These are phyloP conservation scores for Origma solitaria DNA, from an alignment of 2,113 vertebrate species.

Conservation along the genomic window DNA sequence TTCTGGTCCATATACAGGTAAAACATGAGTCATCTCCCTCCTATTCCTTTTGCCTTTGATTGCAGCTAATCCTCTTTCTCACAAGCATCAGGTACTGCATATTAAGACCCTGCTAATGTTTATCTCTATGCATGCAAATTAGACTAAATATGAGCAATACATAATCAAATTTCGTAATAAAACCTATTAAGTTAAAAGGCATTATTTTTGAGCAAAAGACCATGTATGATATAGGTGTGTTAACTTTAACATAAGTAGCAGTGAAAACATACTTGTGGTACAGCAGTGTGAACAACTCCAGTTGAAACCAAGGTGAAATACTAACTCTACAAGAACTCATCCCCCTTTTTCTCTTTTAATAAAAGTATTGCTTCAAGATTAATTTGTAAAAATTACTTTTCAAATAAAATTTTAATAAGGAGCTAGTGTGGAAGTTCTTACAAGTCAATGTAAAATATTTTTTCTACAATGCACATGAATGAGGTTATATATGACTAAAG, in stretches of 20 bases:
- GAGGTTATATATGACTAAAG: neutral
- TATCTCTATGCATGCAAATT: neutral
- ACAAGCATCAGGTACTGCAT: neutral
- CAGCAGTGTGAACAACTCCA: neutral
- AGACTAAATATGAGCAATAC: neutral
- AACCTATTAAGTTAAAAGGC: neutral
- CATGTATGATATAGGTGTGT: rapidly evolving
- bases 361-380: neutral
- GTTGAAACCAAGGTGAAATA: neutral
- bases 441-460: neutral
- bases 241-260: neutral
- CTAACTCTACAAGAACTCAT: neutral
- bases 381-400: neutral
- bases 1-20: neutral
- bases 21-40: neutral
- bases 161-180: neutral
- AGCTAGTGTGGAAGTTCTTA: neutral
- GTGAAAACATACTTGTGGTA: neutral
- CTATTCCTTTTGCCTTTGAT: neutral
- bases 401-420: neutral
- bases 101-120: neutral
- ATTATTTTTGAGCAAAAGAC: neutral
- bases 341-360: rapidly evolving
- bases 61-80: neutral
- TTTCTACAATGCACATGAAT: neutral